These are phyloP conservation scores for Eupleurogrammus muticus DNA, from an alignment of 2,797 vertebrate genomes.

Conservation along the genomic window DNA sequence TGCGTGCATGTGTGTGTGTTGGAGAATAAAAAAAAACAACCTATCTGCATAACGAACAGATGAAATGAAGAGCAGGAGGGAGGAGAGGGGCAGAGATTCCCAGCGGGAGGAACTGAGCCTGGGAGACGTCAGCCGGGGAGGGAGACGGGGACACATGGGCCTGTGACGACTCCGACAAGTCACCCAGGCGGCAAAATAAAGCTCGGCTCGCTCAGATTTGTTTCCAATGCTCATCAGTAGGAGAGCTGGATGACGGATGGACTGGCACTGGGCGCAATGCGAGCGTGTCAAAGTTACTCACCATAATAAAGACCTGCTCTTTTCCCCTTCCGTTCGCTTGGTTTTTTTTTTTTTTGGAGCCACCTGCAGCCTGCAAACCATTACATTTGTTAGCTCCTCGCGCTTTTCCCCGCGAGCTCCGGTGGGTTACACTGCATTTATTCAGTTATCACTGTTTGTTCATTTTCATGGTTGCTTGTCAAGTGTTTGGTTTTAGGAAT, in stretches of 20 bases:
- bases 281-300: conserved; percentile 77
- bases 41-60: conserved; percentile 73
- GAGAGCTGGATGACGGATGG: conserved; percentile 81
- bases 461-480: not conserved
- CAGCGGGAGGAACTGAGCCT: conserved; percentile 70
- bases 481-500: not conserved
- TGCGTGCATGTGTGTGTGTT: too few relatives aligned
- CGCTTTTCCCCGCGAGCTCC: not conserved
- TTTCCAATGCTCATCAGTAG: conserved; percentile 79
- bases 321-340: conserved; percentile 48
- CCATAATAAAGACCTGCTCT: conserved; percentile 73
- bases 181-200: conserved; percentile 80
- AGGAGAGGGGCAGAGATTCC: conserved; percentile 61
- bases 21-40: conserved; percentile 20
- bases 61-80: conserved; percentile 51
- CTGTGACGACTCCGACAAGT: conserved; percentile 76
- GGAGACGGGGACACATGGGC: conserved; percentile 61
- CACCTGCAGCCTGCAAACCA: conserved; percentile 51
- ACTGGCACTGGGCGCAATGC: conserved; percentile 75
- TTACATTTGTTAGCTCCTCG: conserved; percentile 47
- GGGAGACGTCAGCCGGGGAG: conserved; percentile 58
- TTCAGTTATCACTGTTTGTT: not conserved
- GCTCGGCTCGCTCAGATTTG: conserved; percentile 74
- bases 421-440: not conserved
- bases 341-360: conserved; percentile 30